Evolutionary conservation across 2,113 vertebrate genomes (phyloP), one percentile per base, ranked within the genome.

Genomic region (Oriolus oriolus): DNA sequence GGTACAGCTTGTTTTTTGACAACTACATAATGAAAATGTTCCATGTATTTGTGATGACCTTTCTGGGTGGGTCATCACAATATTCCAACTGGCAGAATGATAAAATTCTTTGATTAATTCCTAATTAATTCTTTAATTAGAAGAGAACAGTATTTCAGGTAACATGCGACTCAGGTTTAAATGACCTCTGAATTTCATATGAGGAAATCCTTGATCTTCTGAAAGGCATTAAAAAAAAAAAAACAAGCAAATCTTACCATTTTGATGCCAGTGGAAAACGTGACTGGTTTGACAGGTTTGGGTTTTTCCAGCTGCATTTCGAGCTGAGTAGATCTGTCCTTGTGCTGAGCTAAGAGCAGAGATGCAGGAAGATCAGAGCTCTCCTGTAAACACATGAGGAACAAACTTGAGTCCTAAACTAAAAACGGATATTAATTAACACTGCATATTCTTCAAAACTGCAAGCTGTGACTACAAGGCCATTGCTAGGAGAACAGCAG

Each of bases 211-310:
- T 41, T 3, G 1, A 37, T 42, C 30, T 83, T 80, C 35, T 44
- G 42, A 92, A 86, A 90, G n/a, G 30, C 30, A 49, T 42, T 69
- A 2, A 64, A 66, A 22, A 68, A 81, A 52, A 65, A 16, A 3
- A 95, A 93, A 47, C 10, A 89, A 89, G 78, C n/a, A 74, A 50
- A 41, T 76, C 98, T 99, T 98, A 99, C 99, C 98, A 99, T 99
- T 97, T 98, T 98, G 97, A 99, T 99, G 96, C 99, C 99, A 74
- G 99, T 99, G 76, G 99, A 99, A 98, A 99, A 99, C 0, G 99
- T 98, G 95, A 98, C 98, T 78, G 99, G 98, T 97, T 99, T 99
- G 95, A 98, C 96, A n/a, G 97, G 93, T 95, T 98, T 99, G 63
- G 99, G 98, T 95, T 99, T 99, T 96, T 99, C 99, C 70, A 99